phyloP scores from a whole-genome alignment of 1,140 invertebrate genomes.

The Drosophila truncata region DNA sequence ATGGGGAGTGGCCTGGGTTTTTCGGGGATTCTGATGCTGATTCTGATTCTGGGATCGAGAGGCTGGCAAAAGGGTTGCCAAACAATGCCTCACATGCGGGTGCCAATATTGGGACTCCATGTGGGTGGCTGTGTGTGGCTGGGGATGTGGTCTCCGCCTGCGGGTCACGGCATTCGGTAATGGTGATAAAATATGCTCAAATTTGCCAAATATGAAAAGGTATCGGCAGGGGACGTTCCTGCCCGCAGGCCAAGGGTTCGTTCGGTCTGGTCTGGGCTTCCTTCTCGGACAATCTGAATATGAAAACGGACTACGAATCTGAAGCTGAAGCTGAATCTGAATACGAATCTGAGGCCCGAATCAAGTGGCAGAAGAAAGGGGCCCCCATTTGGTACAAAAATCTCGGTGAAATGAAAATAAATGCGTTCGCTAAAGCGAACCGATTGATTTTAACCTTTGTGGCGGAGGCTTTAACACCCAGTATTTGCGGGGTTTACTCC shows the following conservation, averaged over 20 bases:
- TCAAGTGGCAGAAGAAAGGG: conserved; percentile 52
- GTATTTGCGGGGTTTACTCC: neutral
- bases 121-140: conserved; percentile 17
- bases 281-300: conserved; percentile 48
- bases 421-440: conserved; percentile 76
- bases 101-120: conserved; percentile 64
- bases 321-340: neutral
- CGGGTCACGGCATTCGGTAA: conserved; percentile 71
- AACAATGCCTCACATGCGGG: conserved; percentile 51
- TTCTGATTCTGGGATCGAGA: neutral
- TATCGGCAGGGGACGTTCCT: conserved; percentile 36
- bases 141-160: conserved; percentile 43
- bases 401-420: conserved; percentile 82
- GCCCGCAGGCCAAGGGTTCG: conserved; percentile 50
- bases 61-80: conserved; percentile 48
- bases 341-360: conserved; percentile 33
- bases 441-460: conserved; percentile 71
- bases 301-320: conserved; percentile 26
- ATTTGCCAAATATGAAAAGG: conserved; percentile 84
- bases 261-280: neutral
- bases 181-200: conserved; percentile 85
- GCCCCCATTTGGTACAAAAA: conserved; percentile 38
- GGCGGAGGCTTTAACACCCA: neutral
- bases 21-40: neutral
- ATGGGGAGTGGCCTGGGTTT: conserved; percentile 31